These are phyloP conservation scores for Salvelinus namaycush DNA, from an alignment of 2,113 vertebrate genomes.

Conservation along the genomic window DNA sequence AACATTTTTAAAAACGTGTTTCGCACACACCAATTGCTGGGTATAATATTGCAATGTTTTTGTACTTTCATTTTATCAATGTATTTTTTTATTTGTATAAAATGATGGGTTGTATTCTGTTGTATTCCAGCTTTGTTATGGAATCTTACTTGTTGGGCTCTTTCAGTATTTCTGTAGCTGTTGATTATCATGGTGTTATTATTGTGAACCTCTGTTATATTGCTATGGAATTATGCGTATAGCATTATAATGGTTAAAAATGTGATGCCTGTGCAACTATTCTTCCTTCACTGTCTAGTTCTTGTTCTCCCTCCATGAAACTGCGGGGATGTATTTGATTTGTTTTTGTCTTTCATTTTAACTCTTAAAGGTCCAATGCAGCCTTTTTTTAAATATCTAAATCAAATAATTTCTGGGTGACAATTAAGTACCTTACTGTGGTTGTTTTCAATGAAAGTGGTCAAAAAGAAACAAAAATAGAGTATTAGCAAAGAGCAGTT, in stretches of 20 bases:
- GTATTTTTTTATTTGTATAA: conserved; percentile 58
- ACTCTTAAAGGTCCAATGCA: not conserved
- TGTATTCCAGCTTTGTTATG: conserved; percentile 32
- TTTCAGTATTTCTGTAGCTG: conserved; percentile 59
- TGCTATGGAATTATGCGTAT: conserved; percentile 54
- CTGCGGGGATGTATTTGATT: conserved; percentile 25
- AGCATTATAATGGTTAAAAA: conserved; percentile 39
- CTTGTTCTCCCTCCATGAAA: conserved; percentile 8
- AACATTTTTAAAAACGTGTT: conserved; percentile 35
- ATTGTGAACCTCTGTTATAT: conserved; percentile 57
- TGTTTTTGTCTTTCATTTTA: not conserved
- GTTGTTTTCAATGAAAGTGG: no score
- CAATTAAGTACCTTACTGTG: no score
- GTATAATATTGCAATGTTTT: conserved; percentile 49
- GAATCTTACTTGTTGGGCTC: conserved; percentile 41
- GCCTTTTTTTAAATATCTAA: no score
- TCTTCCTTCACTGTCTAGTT: conserved; percentile 4
- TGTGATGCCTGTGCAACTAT: conserved; percentile 29
- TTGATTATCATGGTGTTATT: conserved; percentile 60
- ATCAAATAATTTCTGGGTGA: no score
- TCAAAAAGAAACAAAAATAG: no score
- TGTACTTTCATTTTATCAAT: conserved; percentile 51
- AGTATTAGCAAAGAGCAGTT: no score
- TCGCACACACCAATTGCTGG: conserved; percentile 36
- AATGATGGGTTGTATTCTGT: conserved; percentile 29